Conservation (phyloP, 2,888 invertebrate genomes). For the Mylabris sibirica region DNA sequence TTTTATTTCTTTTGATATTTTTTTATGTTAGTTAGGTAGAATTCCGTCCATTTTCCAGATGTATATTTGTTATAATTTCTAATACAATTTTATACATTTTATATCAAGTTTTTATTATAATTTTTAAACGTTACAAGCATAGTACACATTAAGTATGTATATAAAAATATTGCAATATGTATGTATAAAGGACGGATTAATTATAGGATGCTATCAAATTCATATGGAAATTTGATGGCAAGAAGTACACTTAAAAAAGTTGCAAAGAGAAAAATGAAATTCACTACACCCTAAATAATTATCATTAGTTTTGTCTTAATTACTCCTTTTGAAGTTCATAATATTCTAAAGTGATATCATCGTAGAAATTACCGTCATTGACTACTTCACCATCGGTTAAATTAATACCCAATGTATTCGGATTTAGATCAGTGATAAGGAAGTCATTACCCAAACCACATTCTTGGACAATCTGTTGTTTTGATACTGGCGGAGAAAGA, state of each 20-base stretch:
- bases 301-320: slow-evolving; percentile 1
- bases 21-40: slow-evolving; percentile 5
- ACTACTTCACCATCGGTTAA: slow-evolving; percentile 64
- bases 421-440: slow-evolving; percentile 65
- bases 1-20: slow-evolving; percentile 16
- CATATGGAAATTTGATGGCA: slow-evolving; percentile 2
- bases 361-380: slow-evolving; percentile 63
- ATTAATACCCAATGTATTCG: slow-evolving; percentile 63
- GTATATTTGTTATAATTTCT: slow-evolving; percentile 13
- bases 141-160: slow-evolving; percentile 28
- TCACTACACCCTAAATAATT: background rate
- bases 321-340: slow-evolving; percentile 60
- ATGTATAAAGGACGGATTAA: slow-evolving; percentile 27
- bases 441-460: slow-evolving; percentile 73
- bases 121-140: slow-evolving; percentile 18
- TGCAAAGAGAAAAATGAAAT: background rate
- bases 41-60: slow-evolving; percentile 28
- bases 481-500: slow-evolving; percentile 70
- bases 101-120: slow-evolving; percentile 2
- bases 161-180: slow-evolving; percentile 32
- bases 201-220: slow-evolving; percentile 23
- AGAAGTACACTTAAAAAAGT: slow-evolving; percentile 30
- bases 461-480: slow-evolving; percentile 80
- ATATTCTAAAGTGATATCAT: slow-evolving; percentile 64
- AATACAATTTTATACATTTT: slow-evolving; percentile 7